Base-by-base conservation (phyloP, 1,140 invertebrate genomes). In the Agraylea sexmaculata region DNA sequence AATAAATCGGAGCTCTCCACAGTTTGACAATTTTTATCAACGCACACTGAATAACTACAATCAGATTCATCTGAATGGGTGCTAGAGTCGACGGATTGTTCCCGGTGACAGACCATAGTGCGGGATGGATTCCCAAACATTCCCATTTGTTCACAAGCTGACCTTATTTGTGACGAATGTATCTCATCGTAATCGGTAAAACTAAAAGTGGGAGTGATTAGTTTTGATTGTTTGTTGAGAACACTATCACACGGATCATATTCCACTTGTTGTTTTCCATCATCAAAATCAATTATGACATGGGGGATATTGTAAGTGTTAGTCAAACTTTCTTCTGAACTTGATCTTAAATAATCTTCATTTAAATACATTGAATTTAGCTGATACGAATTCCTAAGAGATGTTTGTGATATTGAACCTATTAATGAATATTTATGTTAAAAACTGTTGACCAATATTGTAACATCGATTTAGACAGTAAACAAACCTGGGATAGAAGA, bases 291-390 rank as follows among this genome's bases (percentile, higher is more conserved):
- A 18, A 65, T 54, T 19, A 64, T 57, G 7, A 65, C 48, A 22
- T 56, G 56, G 16, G 63, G 65, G 30, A 64, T 65, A 44, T 62
- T 64, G 19, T 57, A 53, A 15, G 43, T 47, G 27, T 51, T 32
- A 55, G 17, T 60, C 22, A 62, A 55, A 42, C 60, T 65, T 10
- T 65, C 60, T n/a, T 62, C 60, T 4, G 65, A 60, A 47, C 62
- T 65, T 41, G 63, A 66, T 37, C 64, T 59, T n/a, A 57, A 60
- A 2, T 59, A 58, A 40, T 60, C 57, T 36, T 63, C 57, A 42
- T 53, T 54, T 18, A 60, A 12, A 4, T 22, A 15, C 16, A 37
- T 35, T 3, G 22, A 12, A 34, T 44, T 27, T 29, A n/a, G n/a
- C n/a, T n/a, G n/a, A n/a, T n/a, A n/a, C n/a, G n/a, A n/a, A n/a